Evolutionary conservation across 1,140 invertebrate species (phyloP), one percentile per base, ranked within the genome.

Genomic region (Popillia japonica): DNA sequence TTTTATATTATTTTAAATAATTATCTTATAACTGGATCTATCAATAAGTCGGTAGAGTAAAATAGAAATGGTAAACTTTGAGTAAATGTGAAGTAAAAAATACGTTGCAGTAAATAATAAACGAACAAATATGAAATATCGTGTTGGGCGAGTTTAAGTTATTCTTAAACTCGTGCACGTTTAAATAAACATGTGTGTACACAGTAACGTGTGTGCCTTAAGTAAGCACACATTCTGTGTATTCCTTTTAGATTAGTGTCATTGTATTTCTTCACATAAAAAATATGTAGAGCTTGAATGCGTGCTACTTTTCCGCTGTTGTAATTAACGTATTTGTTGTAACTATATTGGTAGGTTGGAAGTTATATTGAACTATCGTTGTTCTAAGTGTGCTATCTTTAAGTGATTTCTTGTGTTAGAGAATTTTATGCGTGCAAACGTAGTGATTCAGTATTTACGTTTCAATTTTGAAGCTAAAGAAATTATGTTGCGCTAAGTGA

Each of bases 191-290:
- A 17, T 55, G 14, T 55, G 48, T 55, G 48, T 6, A 17, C 17
- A 55, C 27, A 34, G 27, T 34, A 34, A 2, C 27, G 27, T 34
- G 11, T 14, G 17, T 6, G 48, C n/a, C 14, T 14, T 55, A 55
- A 55, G 48, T 55, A 17, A 17, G 48, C 17, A 55, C 17, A 55
- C 6, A 55, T 55, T 55, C 14, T 6, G 14, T 20, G 48, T 55
- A n/a, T 55, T 14, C n/a, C 17, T 55, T 55, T 55, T 55, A 55
- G 48, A 55, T 55, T 55, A 55, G 48, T 14, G 48, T 55, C 48
- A 55, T 55, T 55, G 48, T 55, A 55, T 55, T 55, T 55, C 17
- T 17, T 17, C 14, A 55, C 14, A 0, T 55, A 55, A 55, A 55
- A 55, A 55, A 55, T 17, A 17, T n/a, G 6, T 17, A 17, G 48